Conservation (phyloP, 2,797 vertebrate genomes). For the Poecile montanus region DNA sequence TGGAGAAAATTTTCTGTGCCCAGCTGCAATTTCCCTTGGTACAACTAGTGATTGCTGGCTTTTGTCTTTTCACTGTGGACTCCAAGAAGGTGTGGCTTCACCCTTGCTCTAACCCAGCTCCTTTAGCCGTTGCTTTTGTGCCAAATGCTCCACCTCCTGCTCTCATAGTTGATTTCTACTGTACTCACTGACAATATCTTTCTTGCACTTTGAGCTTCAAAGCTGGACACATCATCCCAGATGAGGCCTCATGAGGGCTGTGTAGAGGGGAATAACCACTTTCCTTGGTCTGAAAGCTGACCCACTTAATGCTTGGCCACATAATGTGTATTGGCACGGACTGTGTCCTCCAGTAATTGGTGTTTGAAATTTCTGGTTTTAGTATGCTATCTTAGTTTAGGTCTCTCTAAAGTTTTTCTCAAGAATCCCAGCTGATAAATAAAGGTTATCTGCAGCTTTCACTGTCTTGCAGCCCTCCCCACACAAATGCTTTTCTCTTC, state of each 20-base stretch:
- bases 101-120: background rate
- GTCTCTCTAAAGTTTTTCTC: background rate
- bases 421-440: background rate
- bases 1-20: background rate
- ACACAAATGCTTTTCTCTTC: background rate
- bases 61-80: background rate
- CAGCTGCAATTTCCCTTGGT: background rate
- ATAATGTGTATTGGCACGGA: background rate
- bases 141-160: background rate
- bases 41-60: background rate
- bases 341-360: background rate
- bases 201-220: background rate
- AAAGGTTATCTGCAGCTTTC: background rate
- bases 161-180: background rate
- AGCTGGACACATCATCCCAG: background rate
- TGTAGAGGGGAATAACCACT: background rate
- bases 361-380: background rate
- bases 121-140: background rate
- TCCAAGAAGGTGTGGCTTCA: background rate
- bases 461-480: background rate
- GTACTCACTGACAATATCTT: background rate
- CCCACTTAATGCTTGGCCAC: background rate
- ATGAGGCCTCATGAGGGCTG: background rate
- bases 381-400: background rate
- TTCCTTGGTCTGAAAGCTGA: background rate